Base-by-base conservation (phyloP, 1,140 invertebrate genomes). In the Cotesia chilonis region DNA sequence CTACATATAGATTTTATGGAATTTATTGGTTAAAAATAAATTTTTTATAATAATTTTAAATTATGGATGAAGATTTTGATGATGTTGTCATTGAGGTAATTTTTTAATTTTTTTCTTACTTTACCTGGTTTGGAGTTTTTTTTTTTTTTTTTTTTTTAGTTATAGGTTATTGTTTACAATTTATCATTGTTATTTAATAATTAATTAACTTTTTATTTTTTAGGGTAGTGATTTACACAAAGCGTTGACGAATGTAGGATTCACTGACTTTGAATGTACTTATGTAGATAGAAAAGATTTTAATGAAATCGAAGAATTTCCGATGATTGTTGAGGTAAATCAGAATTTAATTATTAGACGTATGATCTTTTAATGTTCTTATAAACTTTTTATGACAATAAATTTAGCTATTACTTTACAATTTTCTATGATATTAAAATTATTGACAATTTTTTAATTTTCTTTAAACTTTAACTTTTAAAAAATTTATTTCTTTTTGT, bases 141-240 rank as follows among this genome's bases (percentile, higher is more conserved):
- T n/a, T n/a, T 17, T 17, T 17, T 4, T 55, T n/a, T n/a, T 14
- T 14, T n/a, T 14, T 14, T n/a, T 5, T 17, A 14, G n/a, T n/a
- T 14, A 17, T 65, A 41, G n/a, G 35, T 38, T 41, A 52, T 47
- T 71, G 66, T 14, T 64, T 47, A 3, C 10, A 35, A 60, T 59
- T 4, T 54, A 37, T 65, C 36, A 71, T 41, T 41, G 51, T 51
- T 37, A 47, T 51, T 66, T 6, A 35, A 68, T 66, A 28, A 28
- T 28, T 2, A 28, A 28, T 28, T 28, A 28, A 28, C 1, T 55
- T 20, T 65, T 65, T 57, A 35, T 66, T 70, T 70, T 73, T 70
- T 17, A 86, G 85, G 84, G 83, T 17, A 83, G 81, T 57, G 80
- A 82, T 55, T 71, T 85, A 37, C 76, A 85, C 14, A 70, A 79